Evolutionary conservation across 2,888 invertebrate species (phyloP).

Genomic region (Drosophila tanythrix): DNA sequence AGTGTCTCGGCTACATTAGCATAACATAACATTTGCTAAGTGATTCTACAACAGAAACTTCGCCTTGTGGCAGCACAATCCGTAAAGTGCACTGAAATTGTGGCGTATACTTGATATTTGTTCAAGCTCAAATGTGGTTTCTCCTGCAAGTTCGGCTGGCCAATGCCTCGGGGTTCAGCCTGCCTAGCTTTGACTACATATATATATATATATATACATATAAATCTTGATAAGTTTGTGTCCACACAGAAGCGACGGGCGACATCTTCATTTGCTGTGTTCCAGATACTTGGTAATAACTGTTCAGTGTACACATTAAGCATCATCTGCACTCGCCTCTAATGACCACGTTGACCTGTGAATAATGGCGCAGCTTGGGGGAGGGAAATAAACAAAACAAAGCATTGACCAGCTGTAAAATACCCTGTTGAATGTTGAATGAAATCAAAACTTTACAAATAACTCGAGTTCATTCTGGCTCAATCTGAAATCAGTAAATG

Average conservation of each 20-base stretch:
- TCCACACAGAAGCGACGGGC: slow-evolving; percentile 21
- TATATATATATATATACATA: too few relatives aligned
- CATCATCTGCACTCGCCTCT: slow-evolving; percentile 56
- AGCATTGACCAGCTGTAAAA: neutral
- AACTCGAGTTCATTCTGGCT: neutral
- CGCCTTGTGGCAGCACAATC: slow-evolving; percentile 26
- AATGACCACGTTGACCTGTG: slow-evolving; percentile 40
- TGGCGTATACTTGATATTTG: slow-evolving; percentile 59
- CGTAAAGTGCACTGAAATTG: neutral
- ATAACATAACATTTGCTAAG: slow-evolving; percentile 54
- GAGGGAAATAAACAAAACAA: neutral
- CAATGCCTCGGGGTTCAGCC: neutral
- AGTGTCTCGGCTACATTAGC: slow-evolving; percentile 29
- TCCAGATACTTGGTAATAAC: slow-evolving; percentile 18
- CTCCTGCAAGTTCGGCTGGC: neutral
- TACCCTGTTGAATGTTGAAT: slow-evolving; percentile 2
- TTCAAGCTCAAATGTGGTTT: slow-evolving; percentile 8
- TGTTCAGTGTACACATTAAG: slow-evolving; percentile 28
- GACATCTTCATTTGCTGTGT: slow-evolving; percentile 45
- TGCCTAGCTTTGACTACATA: neutral
- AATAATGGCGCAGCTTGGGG: slow-evolving; percentile 14
- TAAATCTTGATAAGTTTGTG: slow-evolving; percentile 41
- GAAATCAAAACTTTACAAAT: neutral
- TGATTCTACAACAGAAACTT: slow-evolving; percentile 39
- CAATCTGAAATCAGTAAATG: too few relatives aligned